Conservation (phyloP, 2,113 vertebrate species). For the Oenanthe oenanthe region DNA sequence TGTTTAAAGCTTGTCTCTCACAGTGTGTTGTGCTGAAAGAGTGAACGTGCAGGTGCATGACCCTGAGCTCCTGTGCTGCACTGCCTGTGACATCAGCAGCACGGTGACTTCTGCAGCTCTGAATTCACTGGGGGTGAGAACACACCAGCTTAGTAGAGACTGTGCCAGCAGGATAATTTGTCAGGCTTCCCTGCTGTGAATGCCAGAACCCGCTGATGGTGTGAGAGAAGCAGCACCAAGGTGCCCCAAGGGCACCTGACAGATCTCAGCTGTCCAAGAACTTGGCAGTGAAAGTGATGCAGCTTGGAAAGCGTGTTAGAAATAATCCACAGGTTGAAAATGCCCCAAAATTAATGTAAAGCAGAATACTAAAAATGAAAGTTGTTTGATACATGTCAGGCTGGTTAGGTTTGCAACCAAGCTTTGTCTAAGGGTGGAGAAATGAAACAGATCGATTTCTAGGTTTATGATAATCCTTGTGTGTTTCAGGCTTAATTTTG, state of each 20-base stretch:
- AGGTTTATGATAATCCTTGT: not conserved
- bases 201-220: not conserved
- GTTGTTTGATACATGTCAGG: not conserved
- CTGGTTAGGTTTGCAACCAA: not conserved
- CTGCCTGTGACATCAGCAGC: not conserved
- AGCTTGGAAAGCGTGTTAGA: not conserved
- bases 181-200: not conserved
- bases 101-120: not conserved
- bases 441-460: accelerated
- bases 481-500: not conserved
- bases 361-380: not conserved
- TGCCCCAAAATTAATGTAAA: not conserved
- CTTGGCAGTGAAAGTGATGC: accelerated
- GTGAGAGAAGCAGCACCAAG: not conserved
- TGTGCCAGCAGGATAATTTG: not conserved
- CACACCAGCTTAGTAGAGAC: not conserved
- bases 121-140: not conserved
- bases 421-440: not conserved
- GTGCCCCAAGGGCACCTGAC: not conserved
- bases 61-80: not conserved
- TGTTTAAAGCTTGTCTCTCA: not conserved
- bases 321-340: not conserved
- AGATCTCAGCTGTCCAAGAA: not conserved
- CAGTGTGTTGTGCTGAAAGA: not conserved
- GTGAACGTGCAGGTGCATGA: not conserved